phyloP scores from a whole-genome alignment of 2,113 vertebrate genomes.

The Odocoileus virginianus region DNA sequence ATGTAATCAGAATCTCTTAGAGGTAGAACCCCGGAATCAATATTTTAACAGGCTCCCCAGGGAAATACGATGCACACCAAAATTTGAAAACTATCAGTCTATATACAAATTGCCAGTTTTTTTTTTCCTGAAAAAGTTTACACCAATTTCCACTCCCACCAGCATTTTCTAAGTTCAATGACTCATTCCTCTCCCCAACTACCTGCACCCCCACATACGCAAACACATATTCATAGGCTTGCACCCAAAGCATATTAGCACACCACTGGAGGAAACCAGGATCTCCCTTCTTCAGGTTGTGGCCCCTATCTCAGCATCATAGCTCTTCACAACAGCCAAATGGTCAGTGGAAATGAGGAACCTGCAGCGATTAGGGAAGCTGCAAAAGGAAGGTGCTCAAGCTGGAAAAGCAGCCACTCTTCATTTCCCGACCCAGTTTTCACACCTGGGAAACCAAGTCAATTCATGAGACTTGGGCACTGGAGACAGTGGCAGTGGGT shows the following conservation, averaged over 20 bases:
- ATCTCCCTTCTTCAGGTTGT: not conserved
- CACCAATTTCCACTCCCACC: not conserved
- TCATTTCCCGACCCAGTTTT: not conserved
- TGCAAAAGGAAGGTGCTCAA: not conserved
- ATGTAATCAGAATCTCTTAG: not conserved
- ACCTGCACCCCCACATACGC: not conserved
- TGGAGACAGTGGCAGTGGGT: not conserved
- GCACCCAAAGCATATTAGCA: not conserved
- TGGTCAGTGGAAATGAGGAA: not conserved
- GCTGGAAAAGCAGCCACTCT: not conserved
- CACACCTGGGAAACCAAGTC: not conserved
- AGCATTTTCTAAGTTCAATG: constrained; percentile 20
- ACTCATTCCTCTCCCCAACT: not conserved
- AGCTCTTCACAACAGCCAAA: not conserved
- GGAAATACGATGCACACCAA: not conserved
- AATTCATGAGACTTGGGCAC: not conserved
- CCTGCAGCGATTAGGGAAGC: not conserved
- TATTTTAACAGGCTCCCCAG: constrained; percentile 5
- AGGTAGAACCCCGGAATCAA: not conserved
- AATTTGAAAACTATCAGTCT: constrained; percentile 18
- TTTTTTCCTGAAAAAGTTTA: not conserved
- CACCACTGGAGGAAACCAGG: not conserved
- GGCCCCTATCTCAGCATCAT: not conserved
- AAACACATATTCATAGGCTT: not conserved
- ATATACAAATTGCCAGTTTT: not conserved